Evolutionary conservation across 2,888 invertebrate species (phyloP).

Genomic region (Meghimatium bilineatum): DNA sequence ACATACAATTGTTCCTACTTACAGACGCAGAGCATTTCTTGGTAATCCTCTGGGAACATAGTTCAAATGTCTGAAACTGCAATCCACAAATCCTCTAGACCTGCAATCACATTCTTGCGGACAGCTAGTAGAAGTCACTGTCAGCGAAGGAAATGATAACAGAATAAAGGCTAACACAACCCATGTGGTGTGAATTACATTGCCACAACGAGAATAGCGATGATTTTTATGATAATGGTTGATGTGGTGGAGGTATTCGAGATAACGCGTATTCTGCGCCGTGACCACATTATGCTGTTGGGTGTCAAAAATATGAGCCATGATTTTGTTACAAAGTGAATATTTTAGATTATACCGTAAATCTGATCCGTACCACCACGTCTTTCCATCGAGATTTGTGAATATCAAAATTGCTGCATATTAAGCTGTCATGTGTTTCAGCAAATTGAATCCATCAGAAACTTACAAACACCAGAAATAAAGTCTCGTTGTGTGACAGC

Average conservation of each 20-base stretch:
- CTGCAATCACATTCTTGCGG: slow-evolving; percentile 50
- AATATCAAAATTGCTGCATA: too few species aligned
- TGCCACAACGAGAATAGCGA: neutral
- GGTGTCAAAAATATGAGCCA: neutral
- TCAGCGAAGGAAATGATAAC: slow-evolving; percentile 18
- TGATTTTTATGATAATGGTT: neutral
- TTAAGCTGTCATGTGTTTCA: too few species aligned
- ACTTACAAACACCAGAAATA: too few species aligned
- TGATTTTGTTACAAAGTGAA: neutral
- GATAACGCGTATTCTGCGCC: neutral
- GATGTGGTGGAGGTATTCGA: too few species aligned
- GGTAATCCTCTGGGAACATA: slow-evolving; percentile 49
- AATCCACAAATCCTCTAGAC: slow-evolving; percentile 50
- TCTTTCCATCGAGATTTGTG: too few species aligned
- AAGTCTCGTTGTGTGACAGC: too few species aligned
- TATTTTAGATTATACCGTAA: neutral
- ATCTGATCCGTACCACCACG: neutral
- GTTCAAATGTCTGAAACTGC: slow-evolving; percentile 50
- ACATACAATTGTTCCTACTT: slow-evolving; percentile 39
- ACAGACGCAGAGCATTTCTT: slow-evolving; percentile 45
- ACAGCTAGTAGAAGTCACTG: slow-evolving; percentile 34
- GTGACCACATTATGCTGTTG: neutral
- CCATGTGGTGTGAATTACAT: neutral
- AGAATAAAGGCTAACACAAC: slow-evolving; percentile 14
- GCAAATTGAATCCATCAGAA: too few species aligned